Evolutionary conservation across 2,797 vertebrate genomes (phyloP).

Genomic region (Discoglossus pictus): DNA sequence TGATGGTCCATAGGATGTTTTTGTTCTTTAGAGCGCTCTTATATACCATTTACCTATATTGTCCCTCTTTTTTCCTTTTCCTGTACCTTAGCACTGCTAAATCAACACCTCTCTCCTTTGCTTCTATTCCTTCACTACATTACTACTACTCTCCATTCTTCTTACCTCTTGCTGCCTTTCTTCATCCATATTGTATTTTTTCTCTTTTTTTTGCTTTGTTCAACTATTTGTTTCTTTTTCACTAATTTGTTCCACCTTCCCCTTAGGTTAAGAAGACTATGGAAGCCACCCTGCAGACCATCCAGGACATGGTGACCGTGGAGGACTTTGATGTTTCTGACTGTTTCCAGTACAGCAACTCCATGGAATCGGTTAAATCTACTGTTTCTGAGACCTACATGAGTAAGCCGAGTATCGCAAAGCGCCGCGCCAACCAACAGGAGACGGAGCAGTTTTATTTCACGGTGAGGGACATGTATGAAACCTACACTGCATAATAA

Average conservation of each 20-base stretch:
- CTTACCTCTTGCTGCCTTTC: rapidly evolving
- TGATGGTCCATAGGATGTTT: too few relatives aligned
- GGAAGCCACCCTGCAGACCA: slow-evolving; percentile 95
- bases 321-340: slow-evolving; percentile 96
- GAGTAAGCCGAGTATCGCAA: slow-evolving; percentile 97
- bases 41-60: too few relatives aligned
- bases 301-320: slow-evolving; percentile 96
- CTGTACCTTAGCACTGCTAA: too few relatives aligned
- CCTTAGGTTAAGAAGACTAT: slow-evolving; percentile 96
- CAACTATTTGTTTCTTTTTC: not conserved
- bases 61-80: too few relatives aligned
- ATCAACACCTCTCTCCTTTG: too few relatives aligned
- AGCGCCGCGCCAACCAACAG: slow-evolving; percentile 94
- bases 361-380: slow-evolving; percentile 97
- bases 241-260: not conserved
- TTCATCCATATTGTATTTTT: not conserved
- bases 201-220: slow-evolving; percentile 11
- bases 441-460: slow-evolving; percentile 99
- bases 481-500: too few relatives aligned
- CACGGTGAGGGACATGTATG: slow-evolving; percentile 78
- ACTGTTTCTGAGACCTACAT: slow-evolving; percentile 95
- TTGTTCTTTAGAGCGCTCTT: too few relatives aligned
- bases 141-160: too few relatives aligned
- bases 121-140: too few relatives aligned
- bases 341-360: slow-evolving; percentile 98